Evolutionary conservation across 2,113 vertebrate genomes (phyloP).

Genomic region (Hippolais icterina): DNA sequence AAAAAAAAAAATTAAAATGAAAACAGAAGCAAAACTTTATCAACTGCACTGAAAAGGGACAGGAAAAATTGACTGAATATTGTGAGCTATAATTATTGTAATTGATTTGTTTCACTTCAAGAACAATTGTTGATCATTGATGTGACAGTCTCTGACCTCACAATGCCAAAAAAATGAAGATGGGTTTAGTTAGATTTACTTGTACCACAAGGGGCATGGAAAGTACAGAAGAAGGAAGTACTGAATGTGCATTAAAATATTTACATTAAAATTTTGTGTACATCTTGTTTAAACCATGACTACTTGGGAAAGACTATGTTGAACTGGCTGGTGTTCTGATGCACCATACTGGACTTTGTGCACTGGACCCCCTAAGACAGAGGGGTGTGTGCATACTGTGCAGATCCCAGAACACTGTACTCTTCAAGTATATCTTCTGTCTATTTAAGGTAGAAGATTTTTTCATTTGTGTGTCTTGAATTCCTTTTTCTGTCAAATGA

Average conservation of each 20-base stretch:
- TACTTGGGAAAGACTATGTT: neutral
- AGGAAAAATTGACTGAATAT: neutral
- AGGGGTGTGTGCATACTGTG: neutral
- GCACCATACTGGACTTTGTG: neutral
- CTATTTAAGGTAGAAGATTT: neutral
- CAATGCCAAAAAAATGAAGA: neutral
- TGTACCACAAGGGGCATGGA: neutral
- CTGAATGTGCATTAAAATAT: neutral
- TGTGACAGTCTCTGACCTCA: neutral
- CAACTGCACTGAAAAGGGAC: neutral
- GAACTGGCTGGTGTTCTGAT: neutral
- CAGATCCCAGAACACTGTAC: neutral
- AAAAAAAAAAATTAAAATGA: neutral
- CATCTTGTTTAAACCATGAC: neutral
- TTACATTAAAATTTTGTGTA: neutral
- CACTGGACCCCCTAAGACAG: too few species aligned
- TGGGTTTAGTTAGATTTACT: neutral
- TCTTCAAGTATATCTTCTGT: neutral
- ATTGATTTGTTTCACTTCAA: slow-evolving; percentile 3
- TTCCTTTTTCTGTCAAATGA: neutral
- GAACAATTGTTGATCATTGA: neutral
- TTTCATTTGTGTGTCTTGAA: neutral
- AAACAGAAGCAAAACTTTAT: neutral
- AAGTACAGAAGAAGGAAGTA: neutral
- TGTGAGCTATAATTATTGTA: neutral